Evolutionary conservation across 35 echinoderm and acorn worm species (phyloP), one percentile per base, ranked within the genome.

Genomic region (Lytechinus variegatus): DNA sequence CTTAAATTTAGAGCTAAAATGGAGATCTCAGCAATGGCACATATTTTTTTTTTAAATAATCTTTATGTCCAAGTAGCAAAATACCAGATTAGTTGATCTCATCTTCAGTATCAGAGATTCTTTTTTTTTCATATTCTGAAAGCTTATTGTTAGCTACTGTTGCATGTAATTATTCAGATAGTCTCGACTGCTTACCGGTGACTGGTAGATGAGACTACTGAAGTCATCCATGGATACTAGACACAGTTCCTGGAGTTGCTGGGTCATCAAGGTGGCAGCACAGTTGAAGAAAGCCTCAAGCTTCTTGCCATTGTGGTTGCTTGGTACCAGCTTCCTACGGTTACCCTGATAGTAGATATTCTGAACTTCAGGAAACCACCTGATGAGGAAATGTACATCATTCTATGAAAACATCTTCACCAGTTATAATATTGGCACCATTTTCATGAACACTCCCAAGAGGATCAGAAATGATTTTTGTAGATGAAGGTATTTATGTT

Each of bases 311-410:
- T 98, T 98, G 95, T 99, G 97, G 71, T 97, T 99, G 96, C 98
- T 99, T 16, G 98, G 97, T 11, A 99, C 98, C 24, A 96, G 98
- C 66, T 99, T 99, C 52, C 97, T 92, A 52, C 98, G 92, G 95
- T 99, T 99, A 21, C 98, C 98, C 94, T 99, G 98, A 87, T 98
- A 99, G 57, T 99, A 99, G 94, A 99, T 99, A 57, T 99, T 99
- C 95, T 99, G 98, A 9, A 99, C 98, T 86, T 99, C 98, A 27
- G 98, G 98, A 91, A 99, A 99, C 98, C 98, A 99, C 94, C 98
- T 99, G 55, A 54, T 19, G 9, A 87, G 4, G 44, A 56, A 95
- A 96, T n/a, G 0, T 12, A 56, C 54, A 94, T 79, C 19, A 79
- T 79, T 79, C 66, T 79, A 19, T 53, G 54, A 91, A 91, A 16